phyloP scores from a whole-genome alignment of 2,888 invertebrate genomes.

The Drosophila buzzatii region DNA sequence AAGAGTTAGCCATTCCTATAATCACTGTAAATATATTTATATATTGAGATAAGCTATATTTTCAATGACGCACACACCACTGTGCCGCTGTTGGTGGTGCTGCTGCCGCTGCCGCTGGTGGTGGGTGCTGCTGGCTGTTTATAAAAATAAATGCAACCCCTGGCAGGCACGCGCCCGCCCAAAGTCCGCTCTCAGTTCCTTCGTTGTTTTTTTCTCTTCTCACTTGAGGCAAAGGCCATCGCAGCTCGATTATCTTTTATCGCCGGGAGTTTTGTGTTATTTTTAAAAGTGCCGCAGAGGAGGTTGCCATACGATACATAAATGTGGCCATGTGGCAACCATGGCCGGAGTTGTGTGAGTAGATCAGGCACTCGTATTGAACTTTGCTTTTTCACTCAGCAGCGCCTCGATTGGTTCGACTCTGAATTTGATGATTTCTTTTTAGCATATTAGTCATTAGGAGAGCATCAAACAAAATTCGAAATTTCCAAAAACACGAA shows the following conservation, averaged over 20 bases:
- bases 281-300: slow-evolving; percentile 29
- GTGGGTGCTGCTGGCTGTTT: slow-evolving; percentile 9
- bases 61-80: slow-evolving; percentile 26
- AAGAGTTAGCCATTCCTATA: not conserved
- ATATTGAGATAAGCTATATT: not conserved
- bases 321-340: slow-evolving; percentile 23
- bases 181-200: slow-evolving; percentile 27
- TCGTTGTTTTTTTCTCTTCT: not conserved
- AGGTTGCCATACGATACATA: slow-evolving; percentile 16
- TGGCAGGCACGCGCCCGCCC: slow-evolving; percentile 33
- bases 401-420: not conserved
- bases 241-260: slow-evolving; percentile 36
- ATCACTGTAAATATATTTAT: not conserved
- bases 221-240: slow-evolving; percentile 14
- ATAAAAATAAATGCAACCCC: slow-evolving; percentile 59
- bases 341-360: not conserved
- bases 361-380: not conserved
- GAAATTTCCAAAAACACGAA: slow-evolving; percentile 11
- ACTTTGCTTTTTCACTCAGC: slow-evolving; percentile 25
- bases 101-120: slow-evolving; percentile 20
- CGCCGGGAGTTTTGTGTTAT: slow-evolving; percentile 32
- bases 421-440: slow-evolving; percentile 12
- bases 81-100: slow-evolving; percentile 34
- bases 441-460: slow-evolving; percentile 5
- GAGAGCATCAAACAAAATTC: slow-evolving; percentile 16